Base-by-base conservation (phyloP, 2,888 invertebrate species). In the Notodonta dromedarius region DNA sequence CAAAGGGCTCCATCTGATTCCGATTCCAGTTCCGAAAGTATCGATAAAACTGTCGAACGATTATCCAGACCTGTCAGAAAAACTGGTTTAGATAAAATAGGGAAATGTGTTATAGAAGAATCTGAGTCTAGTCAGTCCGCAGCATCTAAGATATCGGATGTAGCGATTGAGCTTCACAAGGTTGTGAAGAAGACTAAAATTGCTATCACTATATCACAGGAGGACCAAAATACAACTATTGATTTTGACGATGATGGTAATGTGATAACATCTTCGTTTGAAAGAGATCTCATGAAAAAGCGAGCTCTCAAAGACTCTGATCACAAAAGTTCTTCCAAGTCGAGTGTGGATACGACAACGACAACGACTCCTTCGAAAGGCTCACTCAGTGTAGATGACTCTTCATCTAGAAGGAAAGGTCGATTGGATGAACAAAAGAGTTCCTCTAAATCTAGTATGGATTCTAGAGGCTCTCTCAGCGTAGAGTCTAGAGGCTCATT, bases 401-500 rank as follows among this genome's bases (percentile, higher is more conserved):
- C 94, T 0, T 94, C 93, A 13, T 93, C 94, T 8, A 84, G 91
- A 71, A 83, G 90, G 60, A 93, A 88, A 73, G 81, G 86, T 42
- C 87, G 93, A 42, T 85, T 94, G 54, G 90, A 93, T 72, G 94
- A 94, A 59, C 94, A 94, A 71, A 94, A 94, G 67, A 94, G 94
- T 73, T 94, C 94, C 9, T 95, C 95, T 0, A 95, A 95, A 78
- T 95, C 95, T 4, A 95, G 95, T 74, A 94, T 95, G 70, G 95
- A 95, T 77, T 95, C 95, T 0, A 94, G 94, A 75, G 94, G 95
- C 35, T 95, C 95, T 1, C 83, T 95, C 8, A 95, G 95, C 75
- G 95, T 96, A 2, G 96, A 96, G 80, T 96, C 96, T 0, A 94
- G 95, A 69, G 96, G 96, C 56, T 96, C 96, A 0, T 94, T 96